These are phyloP conservation scores for Rhagonycha lutea DNA, from an alignment of 2,888 invertebrate species.

Conservation along the genomic window DNA sequence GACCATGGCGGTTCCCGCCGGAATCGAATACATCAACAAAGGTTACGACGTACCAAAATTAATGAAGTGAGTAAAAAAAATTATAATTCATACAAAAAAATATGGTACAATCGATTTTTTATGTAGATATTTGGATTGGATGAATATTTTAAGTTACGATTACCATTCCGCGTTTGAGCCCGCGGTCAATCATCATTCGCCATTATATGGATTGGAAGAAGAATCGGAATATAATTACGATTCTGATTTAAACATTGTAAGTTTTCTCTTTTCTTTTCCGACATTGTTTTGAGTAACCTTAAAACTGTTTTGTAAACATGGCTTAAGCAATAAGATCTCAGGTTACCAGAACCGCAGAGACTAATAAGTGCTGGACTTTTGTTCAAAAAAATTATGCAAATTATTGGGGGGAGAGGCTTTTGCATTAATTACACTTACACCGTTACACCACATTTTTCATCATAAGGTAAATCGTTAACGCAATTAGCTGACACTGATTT, in stretches of 20 bases:
- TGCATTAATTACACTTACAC: neutral
- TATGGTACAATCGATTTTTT: neutral
- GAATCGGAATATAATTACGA: conserved; percentile 87
- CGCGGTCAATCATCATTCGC: conserved; percentile 88
- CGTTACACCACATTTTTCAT: neutral
- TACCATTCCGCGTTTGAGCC: conserved; percentile 93
- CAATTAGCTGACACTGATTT: neutral
- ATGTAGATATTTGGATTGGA: conserved; percentile 82
- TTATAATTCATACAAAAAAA: neutral
- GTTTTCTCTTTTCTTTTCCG: conserved; percentile 46
- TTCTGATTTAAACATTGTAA: conserved; percentile 85
- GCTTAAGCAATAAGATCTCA: neutral
- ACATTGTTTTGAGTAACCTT: neutral
- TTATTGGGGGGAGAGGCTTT: too few species aligned
- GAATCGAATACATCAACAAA: conserved; percentile 89
- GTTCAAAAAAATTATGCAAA: neutral
- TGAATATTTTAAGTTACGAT: conserved; percentile 89
- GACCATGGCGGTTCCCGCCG: conserved; percentile 94
- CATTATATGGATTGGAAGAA: conserved; percentile 80
- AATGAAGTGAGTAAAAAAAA: conserved; percentile 66
- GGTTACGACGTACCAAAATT: conserved; percentile 89
- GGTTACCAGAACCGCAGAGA: neutral
- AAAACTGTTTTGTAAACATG: neutral
- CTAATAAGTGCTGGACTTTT: neutral
- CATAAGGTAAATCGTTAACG: neutral